phyloP scores from a whole-genome alignment of 2,113 vertebrate genomes.

The Xenotilapia caudafasciata region DNA sequence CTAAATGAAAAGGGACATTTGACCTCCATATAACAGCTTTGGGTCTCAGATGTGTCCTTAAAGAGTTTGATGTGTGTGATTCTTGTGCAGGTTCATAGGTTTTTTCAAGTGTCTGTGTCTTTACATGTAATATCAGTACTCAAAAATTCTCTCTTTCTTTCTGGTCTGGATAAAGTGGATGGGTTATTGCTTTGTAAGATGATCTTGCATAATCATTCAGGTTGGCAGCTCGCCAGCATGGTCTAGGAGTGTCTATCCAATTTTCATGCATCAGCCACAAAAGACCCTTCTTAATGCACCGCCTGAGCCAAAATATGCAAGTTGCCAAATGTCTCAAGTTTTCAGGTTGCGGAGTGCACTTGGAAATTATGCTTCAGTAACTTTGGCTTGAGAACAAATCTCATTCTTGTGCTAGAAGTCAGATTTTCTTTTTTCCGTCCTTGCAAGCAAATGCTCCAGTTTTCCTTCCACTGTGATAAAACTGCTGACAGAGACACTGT shows the following conservation, averaged over 20 bases:
- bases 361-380: slow-evolving; percentile 17
- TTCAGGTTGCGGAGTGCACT: slow-evolving; percentile 48
- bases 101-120: neutral
- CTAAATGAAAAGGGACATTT: neutral
- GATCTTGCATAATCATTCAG: slow-evolving; percentile 61
- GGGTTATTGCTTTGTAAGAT: slow-evolving; percentile 57
- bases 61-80: neutral
- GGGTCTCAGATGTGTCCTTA: neutral
- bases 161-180: slow-evolving; percentile 10
- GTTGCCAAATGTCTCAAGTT: slow-evolving; percentile 64
- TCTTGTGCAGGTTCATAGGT: neutral
- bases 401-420: slow-evolving; percentile 6
- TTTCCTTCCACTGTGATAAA: slow-evolving; percentile 34
- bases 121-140: neutral
- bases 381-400: slow-evolving; percentile 37
- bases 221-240: slow-evolving; percentile 42
- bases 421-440: slow-evolving; percentile 6
- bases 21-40: neutral
- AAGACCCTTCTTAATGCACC: slow-evolving; percentile 44
- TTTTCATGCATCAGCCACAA: slow-evolving; percentile 65
- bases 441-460: slow-evolving; percentile 3
- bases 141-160: neutral
- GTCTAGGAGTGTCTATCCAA: slow-evolving; percentile 51
- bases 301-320: slow-evolving; percentile 42
- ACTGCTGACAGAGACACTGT: slow-evolving; percentile 30